Percentiles rank a stretch among this genome's conserved stretches.
phyloP scores from a whole-genome alignment of 2,113 vertebrate genomes.

The Rhinoptilus africanus region DNA sequence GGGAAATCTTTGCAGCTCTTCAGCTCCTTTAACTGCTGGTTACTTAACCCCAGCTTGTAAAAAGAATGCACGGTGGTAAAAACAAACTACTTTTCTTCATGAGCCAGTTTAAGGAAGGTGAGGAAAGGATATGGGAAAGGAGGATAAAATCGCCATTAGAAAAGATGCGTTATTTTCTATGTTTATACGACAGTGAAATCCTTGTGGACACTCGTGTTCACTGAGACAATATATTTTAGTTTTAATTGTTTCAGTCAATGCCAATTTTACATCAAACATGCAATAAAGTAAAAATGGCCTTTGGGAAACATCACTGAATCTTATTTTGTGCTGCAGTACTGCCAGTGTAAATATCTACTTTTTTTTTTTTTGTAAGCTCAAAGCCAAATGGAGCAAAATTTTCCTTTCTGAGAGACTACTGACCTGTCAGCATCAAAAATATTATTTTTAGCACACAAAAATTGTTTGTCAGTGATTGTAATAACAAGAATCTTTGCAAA shows the following conservation, averaged over 20 bases:
- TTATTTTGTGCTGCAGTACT: neutral
- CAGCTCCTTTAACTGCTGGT: neutral
- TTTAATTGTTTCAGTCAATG: conserved; percentile 56
- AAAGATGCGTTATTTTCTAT: neutral
- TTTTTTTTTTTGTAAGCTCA: neutral
- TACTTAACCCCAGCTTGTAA: neutral
- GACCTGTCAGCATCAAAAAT: conserved; percentile 35
- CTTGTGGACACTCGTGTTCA: neutral
- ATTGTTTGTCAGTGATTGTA: neutral
- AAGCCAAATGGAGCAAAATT: conserved; percentile 24
- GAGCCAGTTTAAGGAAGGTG: neutral
- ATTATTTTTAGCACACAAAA: conserved; percentile 28
- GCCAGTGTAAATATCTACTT: conserved; percentile 43
- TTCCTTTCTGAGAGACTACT: conserved; percentile 5
- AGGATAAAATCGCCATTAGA: neutral
- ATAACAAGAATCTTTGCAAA: conserved; percentile 31
- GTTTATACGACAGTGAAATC: neutral
- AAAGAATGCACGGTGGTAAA: neutral
- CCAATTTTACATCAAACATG: conserved; percentile 26
- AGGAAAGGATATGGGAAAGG: neutral
- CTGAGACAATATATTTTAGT: neutral
- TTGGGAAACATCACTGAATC: conserved; percentile 11
- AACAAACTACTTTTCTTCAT: neutral
- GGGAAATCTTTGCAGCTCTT: neutral
- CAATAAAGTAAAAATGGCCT: conserved; percentile 24